Percentiles rank a stretch among this genome's conserved stretches.
phyloP scores from a whole-genome alignment of 2,888 invertebrate genomes.

The Nezara viridula region DNA sequence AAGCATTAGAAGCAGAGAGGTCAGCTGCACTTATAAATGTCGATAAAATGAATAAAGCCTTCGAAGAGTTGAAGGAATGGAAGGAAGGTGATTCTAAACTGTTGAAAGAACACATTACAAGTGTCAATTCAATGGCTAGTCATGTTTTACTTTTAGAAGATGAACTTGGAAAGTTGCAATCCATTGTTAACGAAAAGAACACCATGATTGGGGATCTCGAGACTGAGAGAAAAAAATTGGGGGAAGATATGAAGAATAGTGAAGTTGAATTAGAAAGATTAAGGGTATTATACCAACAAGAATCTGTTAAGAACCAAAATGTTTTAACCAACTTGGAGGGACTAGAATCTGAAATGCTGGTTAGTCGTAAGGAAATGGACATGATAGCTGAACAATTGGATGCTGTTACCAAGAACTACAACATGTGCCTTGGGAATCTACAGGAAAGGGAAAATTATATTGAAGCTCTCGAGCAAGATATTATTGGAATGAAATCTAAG shows the following conservation, averaged over 20 bases:
- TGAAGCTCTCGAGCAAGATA: conserved; percentile 79
- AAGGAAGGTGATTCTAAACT: conserved; percentile 66
- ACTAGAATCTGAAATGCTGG: conserved; percentile 67
- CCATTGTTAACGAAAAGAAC: conserved; percentile 59
- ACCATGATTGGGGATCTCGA: conserved; percentile 58
- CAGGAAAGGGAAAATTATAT: conserved; percentile 82
- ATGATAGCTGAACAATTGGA: conserved; percentile 62
- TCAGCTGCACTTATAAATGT: conserved; percentile 68
- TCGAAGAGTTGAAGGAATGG: conserved; percentile 68
- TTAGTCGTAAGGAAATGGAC: conserved; percentile 69
- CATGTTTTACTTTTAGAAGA: conserved; percentile 50
- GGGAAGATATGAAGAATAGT: conserved; percentile 61
- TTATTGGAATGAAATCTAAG: conserved; percentile 63
- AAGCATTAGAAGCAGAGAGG: conserved; percentile 53
- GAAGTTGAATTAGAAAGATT: conserved; percentile 63
- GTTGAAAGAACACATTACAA: conserved; percentile 64
- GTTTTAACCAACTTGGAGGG: conserved; percentile 68
- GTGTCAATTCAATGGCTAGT: conserved; percentile 56
- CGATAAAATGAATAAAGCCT: conserved; percentile 70
- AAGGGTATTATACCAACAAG: conserved; percentile 63
- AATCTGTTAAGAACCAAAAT: conserved; percentile 67
- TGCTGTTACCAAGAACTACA: conserved; percentile 60
- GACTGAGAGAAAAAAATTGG: conserved; percentile 63
- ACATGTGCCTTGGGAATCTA: conserved; percentile 73
- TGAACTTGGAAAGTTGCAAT: conserved; percentile 59